A percentile compares a stretch with the other conserved stretches of the same genome.
Evolutionary conservation across 2,113 vertebrate species (phyloP).

Genomic region (Ictalurus furcatus): DNA sequence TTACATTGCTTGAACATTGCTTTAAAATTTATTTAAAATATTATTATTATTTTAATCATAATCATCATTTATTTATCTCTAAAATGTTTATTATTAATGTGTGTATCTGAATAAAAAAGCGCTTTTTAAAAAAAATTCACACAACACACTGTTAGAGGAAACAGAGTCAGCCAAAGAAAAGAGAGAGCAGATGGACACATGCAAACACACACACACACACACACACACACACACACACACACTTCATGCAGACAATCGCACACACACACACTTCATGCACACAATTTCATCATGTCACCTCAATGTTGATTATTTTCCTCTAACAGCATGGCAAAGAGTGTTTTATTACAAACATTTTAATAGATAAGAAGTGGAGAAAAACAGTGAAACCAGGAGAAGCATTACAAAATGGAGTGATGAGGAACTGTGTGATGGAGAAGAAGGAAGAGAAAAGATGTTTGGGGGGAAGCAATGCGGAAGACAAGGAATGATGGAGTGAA

Average conservation of each 20-base stretch:
- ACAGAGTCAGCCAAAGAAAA: not conserved
- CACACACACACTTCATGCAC: not conserved
- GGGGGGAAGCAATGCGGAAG: not conserved
- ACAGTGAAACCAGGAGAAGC: not conserved
- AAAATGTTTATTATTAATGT: not conserved
- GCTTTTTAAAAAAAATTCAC: too few relatives aligned
- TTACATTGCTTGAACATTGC: not conserved
- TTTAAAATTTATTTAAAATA: not conserved
- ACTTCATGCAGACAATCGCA: not conserved
- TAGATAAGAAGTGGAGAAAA: not conserved
- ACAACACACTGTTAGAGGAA: not conserved
- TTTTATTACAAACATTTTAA: not conserved
- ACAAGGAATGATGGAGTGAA: constrained; percentile 9
- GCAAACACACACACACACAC: not conserved
- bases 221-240: not conserved
- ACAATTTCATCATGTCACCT: not conserved
- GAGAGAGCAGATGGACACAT: not conserved
- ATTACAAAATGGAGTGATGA: not conserved
- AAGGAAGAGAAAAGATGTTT: not conserved
- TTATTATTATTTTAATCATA: not conserved
- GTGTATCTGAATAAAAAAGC: not conserved
- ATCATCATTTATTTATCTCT: not conserved
- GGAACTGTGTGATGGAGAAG: not conserved
- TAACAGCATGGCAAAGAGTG: not conserved
- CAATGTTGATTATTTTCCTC: not conserved